Percentiles rank a stretch among this genome's conserved stretches.
These are phyloP conservation scores for Plectrocnemia conspersa DNA, from an alignment of 1,140 invertebrate genomes.

Conservation along the genomic window DNA sequence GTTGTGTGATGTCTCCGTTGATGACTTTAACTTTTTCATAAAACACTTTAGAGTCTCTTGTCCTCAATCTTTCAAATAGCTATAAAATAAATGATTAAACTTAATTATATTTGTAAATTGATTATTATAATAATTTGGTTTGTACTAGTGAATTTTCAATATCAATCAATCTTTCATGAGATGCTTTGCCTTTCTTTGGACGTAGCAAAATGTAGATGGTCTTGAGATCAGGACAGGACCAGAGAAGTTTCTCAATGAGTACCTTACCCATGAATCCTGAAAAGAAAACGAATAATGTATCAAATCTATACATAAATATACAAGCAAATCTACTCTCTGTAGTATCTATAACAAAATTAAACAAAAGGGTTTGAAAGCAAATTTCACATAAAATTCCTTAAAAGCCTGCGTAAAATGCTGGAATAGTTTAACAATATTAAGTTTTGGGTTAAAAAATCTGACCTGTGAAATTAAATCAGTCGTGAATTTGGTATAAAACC, in stretches of 20 bases:
- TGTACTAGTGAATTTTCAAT: conserved; percentile 26
- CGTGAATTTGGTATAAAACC: too few relatives aligned
- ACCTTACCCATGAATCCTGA: conserved; percentile 82
- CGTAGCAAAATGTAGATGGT: conserved; percentile 73
- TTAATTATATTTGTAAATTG: not conserved
- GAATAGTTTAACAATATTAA: too few relatives aligned
- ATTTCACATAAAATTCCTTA: too few relatives aligned
- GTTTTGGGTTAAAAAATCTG: too few relatives aligned
- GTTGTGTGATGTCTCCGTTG: conserved; percentile 67
- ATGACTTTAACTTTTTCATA: conserved; percentile 71
- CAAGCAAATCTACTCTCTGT: too few relatives aligned
- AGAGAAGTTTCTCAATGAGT: conserved; percentile 75
- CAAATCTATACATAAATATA: conserved; percentile 42
- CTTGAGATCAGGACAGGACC: conserved; percentile 68
- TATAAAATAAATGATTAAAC: conserved; percentile 37
- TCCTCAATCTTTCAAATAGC: conserved; percentile 56
- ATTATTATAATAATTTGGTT: not conserved
- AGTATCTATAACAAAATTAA: too few relatives aligned
- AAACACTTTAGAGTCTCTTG: conserved; percentile 49
- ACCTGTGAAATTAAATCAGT: too few relatives aligned
- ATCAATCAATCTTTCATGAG: conserved; percentile 50
- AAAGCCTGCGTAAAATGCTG: too few relatives aligned
- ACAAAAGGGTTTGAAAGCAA: too few relatives aligned
- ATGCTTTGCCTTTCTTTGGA: conserved; percentile 62
- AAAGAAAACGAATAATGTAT: conserved; percentile 21